Percentiles rank a stretch among this genome's conserved stretches.
Conservation (phyloP, 2,888 invertebrate species). For the Hypomecis atomaria region DNA sequence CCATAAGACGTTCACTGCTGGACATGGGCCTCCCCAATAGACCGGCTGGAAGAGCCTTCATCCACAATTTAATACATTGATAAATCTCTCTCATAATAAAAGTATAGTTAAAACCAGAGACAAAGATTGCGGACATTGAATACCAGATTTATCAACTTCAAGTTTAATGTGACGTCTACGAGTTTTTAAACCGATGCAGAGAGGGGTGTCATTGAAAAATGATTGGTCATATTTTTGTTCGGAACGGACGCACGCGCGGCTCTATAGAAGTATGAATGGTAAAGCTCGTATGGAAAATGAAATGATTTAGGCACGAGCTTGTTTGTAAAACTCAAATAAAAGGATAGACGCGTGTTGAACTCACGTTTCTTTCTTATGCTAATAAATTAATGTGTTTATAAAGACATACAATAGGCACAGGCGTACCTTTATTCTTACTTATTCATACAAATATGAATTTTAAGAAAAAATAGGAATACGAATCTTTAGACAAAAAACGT, state of each 20-base stretch:
- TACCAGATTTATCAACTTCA: not conserved
- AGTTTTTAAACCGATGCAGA: slow-evolving; percentile 30
- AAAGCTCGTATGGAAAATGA: slow-evolving; percentile 22
- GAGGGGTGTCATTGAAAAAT: slow-evolving; percentile 71
- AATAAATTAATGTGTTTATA: too few relatives aligned
- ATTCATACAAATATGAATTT: too few relatives aligned
- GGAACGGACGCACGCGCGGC: slow-evolving; percentile 25
- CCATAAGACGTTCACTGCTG: too few relatives aligned
- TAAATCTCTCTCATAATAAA: too few relatives aligned
- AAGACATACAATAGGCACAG: too few relatives aligned
- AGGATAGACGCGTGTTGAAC: slow-evolving; percentile 2
- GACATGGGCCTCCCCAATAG: too few relatives aligned
- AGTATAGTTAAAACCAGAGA: not conserved
- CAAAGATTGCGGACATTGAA: not conserved
- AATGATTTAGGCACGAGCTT: slow-evolving; percentile 28
- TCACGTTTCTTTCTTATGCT: not conserved
- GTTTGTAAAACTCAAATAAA: slow-evolving; percentile 7
- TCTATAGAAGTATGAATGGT: slow-evolving; percentile 30
- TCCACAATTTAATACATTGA: too few relatives aligned
- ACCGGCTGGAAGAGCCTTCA: too few relatives aligned
- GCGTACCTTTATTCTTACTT: too few relatives aligned
- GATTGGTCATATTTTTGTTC: slow-evolving; percentile 56
- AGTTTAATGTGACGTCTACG: not conserved
- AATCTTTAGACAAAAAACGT: too few relatives aligned
- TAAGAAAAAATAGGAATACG: too few relatives aligned